A percentile compares a stretch with the other conserved stretches of the same genome.
Evolutionary conservation across 1,140 invertebrate genomes (phyloP).

Genomic region (Drosophila trapezifrons): DNA sequence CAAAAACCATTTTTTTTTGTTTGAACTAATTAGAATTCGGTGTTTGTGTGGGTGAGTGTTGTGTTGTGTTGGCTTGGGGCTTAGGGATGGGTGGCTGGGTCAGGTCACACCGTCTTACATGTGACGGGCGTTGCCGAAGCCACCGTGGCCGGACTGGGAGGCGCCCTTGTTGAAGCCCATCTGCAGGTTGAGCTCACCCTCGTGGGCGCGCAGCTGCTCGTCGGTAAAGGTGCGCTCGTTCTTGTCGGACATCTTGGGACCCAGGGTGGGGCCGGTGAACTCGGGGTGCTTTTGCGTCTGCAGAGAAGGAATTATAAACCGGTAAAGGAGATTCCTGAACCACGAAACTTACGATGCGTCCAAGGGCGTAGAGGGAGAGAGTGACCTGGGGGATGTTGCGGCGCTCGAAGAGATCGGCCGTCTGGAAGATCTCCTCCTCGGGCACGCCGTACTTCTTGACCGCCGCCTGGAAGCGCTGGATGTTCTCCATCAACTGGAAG

Average conservation of each 20-base stretch:
- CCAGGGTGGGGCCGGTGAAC: slow-evolving; percentile 93
- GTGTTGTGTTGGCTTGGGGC: slow-evolving; percentile 20
- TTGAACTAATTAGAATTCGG: slow-evolving; percentile 71
- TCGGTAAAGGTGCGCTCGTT: slow-evolving; percentile 97
- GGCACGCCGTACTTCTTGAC: slow-evolving; percentile 97
- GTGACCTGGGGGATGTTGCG: slow-evolving; percentile 98
- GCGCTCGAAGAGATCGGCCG: slow-evolving; percentile 97
- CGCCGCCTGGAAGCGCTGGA: slow-evolving; percentile 97
- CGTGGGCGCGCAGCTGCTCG: slow-evolving; percentile 95
- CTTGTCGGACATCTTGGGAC: slow-evolving; percentile 97
- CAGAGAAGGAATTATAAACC: not conserved
- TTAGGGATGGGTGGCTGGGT: slow-evolving; percentile 13
- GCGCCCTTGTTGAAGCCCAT: slow-evolving; percentile 98
- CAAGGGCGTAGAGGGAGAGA: slow-evolving; percentile 94
- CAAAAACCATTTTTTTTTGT: slow-evolving; percentile 61
- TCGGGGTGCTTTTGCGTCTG: slow-evolving; percentile 97
- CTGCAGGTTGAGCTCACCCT: slow-evolving; percentile 96
- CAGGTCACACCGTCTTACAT: slow-evolving; percentile 88
- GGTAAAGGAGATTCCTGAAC: not conserved
- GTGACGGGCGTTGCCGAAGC: slow-evolving; percentile 97
- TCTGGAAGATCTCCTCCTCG: slow-evolving; percentile 99
- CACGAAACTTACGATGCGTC: slow-evolving; percentile 91
- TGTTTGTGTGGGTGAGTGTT: slow-evolving; percentile 33
- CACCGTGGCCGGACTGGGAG: slow-evolving; percentile 92
- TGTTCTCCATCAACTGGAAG: slow-evolving; percentile 99